Conservation (phyloP, 2,113 vertebrate genomes). For the Larimichthys crocea region DNA sequence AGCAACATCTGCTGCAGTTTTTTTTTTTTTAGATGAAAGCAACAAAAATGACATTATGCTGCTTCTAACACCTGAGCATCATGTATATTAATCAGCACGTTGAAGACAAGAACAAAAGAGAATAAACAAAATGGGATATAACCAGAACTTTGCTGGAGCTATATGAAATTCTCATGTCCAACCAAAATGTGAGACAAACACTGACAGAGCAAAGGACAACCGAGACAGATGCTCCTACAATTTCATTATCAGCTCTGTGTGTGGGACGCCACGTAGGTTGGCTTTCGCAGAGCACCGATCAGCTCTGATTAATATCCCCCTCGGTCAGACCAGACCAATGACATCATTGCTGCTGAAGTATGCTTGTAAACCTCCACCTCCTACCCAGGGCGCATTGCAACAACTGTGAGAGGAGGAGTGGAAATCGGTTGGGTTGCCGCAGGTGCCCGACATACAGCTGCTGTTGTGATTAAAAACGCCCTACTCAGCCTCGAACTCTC, state of each 20-base stretch:
- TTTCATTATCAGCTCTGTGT: conserved; percentile 76
- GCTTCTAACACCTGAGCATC: not conserved
- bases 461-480: conserved; percentile 51
- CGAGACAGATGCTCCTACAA: conserved; percentile 62
- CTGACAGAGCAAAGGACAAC: conserved; percentile 14
- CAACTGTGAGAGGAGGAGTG: conserved; percentile 29
- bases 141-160: not conserved
- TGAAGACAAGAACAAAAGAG: not conserved
- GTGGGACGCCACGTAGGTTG: conserved; percentile 46
- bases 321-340: conserved; percentile 6
- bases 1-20: conserved; percentile 32
- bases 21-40: not conserved
- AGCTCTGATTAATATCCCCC: conserved; percentile 64
- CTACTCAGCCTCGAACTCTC: conserved; percentile 13
- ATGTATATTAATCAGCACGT: not conserved
- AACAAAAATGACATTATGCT: not conserved
- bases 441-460: conserved; percentile 34
- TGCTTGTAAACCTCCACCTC: conserved; percentile 19
- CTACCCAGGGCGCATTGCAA: conserved; percentile 42
- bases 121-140: not conserved
- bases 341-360: conserved; percentile 28
- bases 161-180: not conserved
- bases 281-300: conserved; percentile 34
- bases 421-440: not conserved
- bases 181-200: conserved; percentile 1